A percentile compares a stretch with the other conserved stretches of the same genome.
Conservation (phyloP, 92 coral and sea anemone species). For the Epizoanthus illoricatus region DNA sequence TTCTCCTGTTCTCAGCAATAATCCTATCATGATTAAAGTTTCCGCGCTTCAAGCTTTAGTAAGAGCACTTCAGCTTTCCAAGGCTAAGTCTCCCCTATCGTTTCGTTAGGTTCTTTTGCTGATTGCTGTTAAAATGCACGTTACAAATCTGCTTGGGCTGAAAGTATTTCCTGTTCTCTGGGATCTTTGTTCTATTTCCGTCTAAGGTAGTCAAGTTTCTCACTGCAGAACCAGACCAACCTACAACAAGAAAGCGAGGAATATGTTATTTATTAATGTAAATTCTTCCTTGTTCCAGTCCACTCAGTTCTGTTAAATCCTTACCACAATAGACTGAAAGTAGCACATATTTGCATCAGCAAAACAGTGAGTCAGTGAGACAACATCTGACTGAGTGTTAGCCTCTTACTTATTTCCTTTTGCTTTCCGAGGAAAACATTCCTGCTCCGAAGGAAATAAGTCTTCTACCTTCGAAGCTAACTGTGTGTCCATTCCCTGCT, state of each 20-base stretch:
- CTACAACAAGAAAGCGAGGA: conserved; percentile 4
- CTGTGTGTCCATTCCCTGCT: too few relatives aligned
- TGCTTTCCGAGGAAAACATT: too few relatives aligned
- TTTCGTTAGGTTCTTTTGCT: background rate
- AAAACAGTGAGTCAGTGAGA: too few relatives aligned
- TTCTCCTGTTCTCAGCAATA: background rate
- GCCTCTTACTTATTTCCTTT: too few relatives aligned
- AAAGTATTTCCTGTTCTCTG: background rate
- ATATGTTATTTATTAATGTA: background rate
- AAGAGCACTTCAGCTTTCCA: background rate
- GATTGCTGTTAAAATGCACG: background rate
- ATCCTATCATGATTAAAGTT: background rate
- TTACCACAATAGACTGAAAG: too few relatives aligned
- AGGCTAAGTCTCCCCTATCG: background rate
- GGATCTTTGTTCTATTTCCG: background rate
- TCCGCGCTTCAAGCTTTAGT: background rate
- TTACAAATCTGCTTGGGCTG: background rate
- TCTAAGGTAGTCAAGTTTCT: background rate
- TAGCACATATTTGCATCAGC: too few relatives aligned
- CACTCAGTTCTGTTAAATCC: too few relatives aligned
- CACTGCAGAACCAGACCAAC: conserved; percentile 55
- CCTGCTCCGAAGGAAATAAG: too few relatives aligned
- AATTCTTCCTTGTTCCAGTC: too few relatives aligned
- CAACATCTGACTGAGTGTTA: too few relatives aligned
- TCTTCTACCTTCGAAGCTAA: too few relatives aligned